These are phyloP conservation scores for Caenorhabditis sp. DNA, from an alignment of 2,888 invertebrate genomes.

Conservation along the genomic window DNA sequence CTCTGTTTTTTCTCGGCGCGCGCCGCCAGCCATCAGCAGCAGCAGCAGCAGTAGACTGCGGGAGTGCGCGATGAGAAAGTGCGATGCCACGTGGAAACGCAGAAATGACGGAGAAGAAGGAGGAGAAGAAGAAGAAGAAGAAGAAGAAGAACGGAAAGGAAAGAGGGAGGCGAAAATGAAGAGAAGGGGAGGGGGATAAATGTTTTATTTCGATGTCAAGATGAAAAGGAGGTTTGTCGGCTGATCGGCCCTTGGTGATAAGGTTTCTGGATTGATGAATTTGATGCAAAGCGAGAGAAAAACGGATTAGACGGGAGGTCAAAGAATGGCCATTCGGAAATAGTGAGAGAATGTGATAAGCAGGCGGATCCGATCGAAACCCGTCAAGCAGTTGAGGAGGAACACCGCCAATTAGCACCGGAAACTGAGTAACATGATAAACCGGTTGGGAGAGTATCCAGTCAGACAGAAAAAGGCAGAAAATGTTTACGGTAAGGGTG, in stretches of 20 bases:
- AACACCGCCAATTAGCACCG: conserved; percentile 1
- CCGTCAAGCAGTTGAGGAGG: background rate
- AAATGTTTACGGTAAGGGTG: too few species aligned
- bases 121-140: conserved; percentile 11
- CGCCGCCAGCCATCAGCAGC: too few species aligned
- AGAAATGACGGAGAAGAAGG: conserved; percentile 10
- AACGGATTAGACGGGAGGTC: conserved; percentile 18
- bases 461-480: background rate
- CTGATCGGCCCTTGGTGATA: conserved; percentile 24
- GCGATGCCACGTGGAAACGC: conserved; percentile 21
- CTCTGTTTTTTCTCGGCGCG: conserved; percentile 13
- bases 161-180: conserved; percentile 9
- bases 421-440: conserved; percentile 20
- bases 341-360: background rate
- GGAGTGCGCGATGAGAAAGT: conserved; percentile 26
- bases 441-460: conserved; percentile 13
- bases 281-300: background rate
- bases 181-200: conserved; percentile 11
- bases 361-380: too few species aligned
- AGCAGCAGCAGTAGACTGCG: conserved; percentile 21
- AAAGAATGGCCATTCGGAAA: conserved; percentile 28
- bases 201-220: conserved; percentile 31
- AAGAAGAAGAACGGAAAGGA: conserved; percentile 11
- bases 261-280: conserved; percentile 28
- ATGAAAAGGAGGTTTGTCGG: background rate